Base-by-base conservation (phyloP, 2,113 vertebrate species). In the Eulemur macaco region DNA sequence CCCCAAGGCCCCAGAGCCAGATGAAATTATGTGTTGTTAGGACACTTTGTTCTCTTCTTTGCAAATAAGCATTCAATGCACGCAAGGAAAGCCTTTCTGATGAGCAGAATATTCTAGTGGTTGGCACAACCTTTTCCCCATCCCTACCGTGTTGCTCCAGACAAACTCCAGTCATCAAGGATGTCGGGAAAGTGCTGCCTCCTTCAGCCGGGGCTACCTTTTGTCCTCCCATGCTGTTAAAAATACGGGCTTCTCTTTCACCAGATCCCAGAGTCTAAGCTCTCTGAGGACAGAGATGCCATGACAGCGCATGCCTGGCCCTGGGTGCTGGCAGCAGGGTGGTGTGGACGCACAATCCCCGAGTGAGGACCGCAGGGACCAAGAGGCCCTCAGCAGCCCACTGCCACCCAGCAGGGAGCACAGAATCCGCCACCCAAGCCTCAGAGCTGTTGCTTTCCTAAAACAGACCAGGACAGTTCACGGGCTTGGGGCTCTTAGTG, bases 321-420 rank as follows among this genome's bases (percentile, higher is more conserved):
- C 52, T 52, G 52, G 52, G 52, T 15, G 52, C 15, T 52, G 52
- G 15, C 52, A 52, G 66, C 66, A 69, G n/a, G n/a, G n/a, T 37
- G 66, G n/a, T 9, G n/a, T 37, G n/a, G 18, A 69, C 4, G 15
- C n/a, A 10, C n/a, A 11, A 34, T 23, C 15, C 37, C 0, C 0
- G 8, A 23, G 71, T 50, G 54, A 25, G 52, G 52, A 52, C 52
- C 15, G 0, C 14, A 52, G 52, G 52, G 14, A 2, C 0, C 23
- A 31, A 21, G 34, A 42, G 34, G 73, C 31, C 23, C 8, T 58
- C 37, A 23, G 23, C 42, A 31, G 37, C 47, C 56, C 74, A 3
- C 37, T 1, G 37, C 31, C 25, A 31, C 54, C 64, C 23, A 25
- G 11, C 54, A 37, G n/a, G 29, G 39, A 31, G 27, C 94, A 8